These are phyloP conservation scores for Paracentrotus lividus DNA, from an alignment of 53 echinoderm and acorn worm genomes.

Conservation along the genomic window DNA sequence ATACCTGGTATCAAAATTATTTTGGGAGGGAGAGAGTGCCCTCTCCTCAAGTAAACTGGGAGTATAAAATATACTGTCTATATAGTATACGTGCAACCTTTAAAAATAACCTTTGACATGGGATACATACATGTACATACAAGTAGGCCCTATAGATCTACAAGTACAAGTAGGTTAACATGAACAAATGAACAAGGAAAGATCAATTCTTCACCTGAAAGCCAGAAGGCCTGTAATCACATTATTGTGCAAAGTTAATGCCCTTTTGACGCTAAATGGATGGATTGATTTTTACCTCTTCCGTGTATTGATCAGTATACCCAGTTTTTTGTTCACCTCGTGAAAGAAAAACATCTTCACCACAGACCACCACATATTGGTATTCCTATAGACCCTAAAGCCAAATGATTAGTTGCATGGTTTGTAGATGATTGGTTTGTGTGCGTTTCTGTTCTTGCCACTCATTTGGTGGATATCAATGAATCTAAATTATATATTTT, in stretches of 20 bases:
- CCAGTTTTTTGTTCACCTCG: background rate
- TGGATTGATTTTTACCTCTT: conserved; percentile 16
- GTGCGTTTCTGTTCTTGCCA: no score
- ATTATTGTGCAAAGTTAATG: no score
- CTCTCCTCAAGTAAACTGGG: no score
- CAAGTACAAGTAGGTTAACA: background rate
- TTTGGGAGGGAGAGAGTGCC: background rate
- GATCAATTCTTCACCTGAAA: no score
- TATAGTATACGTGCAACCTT: no score
- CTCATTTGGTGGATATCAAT: no score
- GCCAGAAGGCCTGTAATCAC: no score
- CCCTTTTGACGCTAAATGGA: no score
- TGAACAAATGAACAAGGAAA: background rate
- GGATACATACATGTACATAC: background rate
- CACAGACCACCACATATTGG: background rate
- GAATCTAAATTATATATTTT: no score
- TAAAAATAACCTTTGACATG: no score
- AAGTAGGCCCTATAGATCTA: background rate
- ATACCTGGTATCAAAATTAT: background rate
- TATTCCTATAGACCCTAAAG: background rate
- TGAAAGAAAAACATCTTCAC: background rate
- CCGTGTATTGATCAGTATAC: conserved; percentile 29
- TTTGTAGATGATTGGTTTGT: background rate
- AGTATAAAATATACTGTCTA: no score
- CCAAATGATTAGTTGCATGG: background rate